These are phyloP conservation scores for Physeter macrocephalus DNA, from an alignment of 2,113 vertebrate species.

Conservation along the genomic window DNA sequence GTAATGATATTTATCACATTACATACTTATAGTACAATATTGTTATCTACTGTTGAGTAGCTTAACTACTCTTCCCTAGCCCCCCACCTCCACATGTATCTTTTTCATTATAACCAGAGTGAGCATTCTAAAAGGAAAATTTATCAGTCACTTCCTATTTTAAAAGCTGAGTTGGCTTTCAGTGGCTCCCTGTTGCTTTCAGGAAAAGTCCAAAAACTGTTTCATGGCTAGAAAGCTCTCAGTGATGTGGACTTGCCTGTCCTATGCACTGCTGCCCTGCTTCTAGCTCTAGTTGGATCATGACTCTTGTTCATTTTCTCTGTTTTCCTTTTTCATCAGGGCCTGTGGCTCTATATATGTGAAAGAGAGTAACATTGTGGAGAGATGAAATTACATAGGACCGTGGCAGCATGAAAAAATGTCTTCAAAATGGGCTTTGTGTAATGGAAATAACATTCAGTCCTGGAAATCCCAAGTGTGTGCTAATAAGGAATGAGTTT, in stretches of 20 bases:
- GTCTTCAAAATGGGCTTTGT: slow-evolving; percentile 50
- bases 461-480: slow-evolving; percentile 63
- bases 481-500: slow-evolving; percentile 70
- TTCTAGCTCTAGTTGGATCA: background rate
- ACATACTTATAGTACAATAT: background rate
- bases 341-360: background rate
- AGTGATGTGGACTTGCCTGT: background rate
- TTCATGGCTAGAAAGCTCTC: background rate
- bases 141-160: background rate
- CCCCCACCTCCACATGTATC: background rate
- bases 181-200: background rate
- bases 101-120: slow-evolving; percentile 23
- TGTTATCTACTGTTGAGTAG: background rate
- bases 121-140: background rate
- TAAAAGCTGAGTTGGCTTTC: background rate
- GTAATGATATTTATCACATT: background rate
- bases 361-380: slow-evolving; percentile 28
- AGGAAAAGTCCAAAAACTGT: background rate
- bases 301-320: background rate
- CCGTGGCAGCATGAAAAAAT: slow-evolving; percentile 42
- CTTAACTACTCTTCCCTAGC: background rate
- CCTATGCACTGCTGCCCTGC: background rate
- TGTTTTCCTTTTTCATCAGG: slow-evolving; percentile 17
- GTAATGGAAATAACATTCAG: slow-evolving; percentile 64
- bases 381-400: slow-evolving; percentile 64